Evolutionary conservation across 2,888 invertebrate species (phyloP).

Genomic region (Spisula solida): DNA sequence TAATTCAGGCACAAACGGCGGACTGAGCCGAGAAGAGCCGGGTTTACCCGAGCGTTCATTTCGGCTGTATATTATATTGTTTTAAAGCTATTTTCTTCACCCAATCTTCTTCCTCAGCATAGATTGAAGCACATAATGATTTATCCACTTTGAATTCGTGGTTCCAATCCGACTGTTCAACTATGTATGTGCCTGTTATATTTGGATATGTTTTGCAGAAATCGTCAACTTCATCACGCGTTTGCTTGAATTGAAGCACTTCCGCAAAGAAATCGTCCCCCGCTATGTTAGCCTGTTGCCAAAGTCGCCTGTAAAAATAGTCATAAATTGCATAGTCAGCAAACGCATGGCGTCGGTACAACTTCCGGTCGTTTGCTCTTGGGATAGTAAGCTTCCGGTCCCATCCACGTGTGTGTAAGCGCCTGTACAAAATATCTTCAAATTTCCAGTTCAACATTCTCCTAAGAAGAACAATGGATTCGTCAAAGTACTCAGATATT

Average conservation of each 20-base stretch:
- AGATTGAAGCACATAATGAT: conserved; percentile 59
- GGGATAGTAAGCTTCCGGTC: conserved; percentile 66
- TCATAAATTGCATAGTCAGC: conserved; percentile 74
- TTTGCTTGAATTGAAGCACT: conserved; percentile 69
- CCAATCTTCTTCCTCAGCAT: conserved; percentile 67
- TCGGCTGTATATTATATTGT: conserved; percentile 56
- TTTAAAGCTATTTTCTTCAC: conserved; percentile 59
- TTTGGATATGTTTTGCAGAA: conserved; percentile 70
- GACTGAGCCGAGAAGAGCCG: not conserved
- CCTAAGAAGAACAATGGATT: conserved; percentile 77
- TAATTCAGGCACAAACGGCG: not conserved
- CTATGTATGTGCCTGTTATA: conserved; percentile 51
- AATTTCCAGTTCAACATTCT: conserved; percentile 75
- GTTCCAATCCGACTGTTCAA: conserved; percentile 58
- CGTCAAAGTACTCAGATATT: conserved; percentile 79
- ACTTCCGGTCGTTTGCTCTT: conserved; percentile 58
- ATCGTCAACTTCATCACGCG: conserved; percentile 68
- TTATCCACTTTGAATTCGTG: conserved; percentile 48
- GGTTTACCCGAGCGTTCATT: not conserved
- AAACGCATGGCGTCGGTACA: conserved; percentile 62
- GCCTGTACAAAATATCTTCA: conserved; percentile 75
- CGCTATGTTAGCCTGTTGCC: conserved; percentile 65
- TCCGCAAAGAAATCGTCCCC: conserved; percentile 71
- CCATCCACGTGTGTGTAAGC: conserved; percentile 68
- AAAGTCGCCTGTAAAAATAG: conserved; percentile 69